Percentiles rank a stretch among this genome's conserved stretches.
phyloP scores from a whole-genome alignment of 1,140 invertebrate genomes.

The Eulimnadia texana region DNA sequence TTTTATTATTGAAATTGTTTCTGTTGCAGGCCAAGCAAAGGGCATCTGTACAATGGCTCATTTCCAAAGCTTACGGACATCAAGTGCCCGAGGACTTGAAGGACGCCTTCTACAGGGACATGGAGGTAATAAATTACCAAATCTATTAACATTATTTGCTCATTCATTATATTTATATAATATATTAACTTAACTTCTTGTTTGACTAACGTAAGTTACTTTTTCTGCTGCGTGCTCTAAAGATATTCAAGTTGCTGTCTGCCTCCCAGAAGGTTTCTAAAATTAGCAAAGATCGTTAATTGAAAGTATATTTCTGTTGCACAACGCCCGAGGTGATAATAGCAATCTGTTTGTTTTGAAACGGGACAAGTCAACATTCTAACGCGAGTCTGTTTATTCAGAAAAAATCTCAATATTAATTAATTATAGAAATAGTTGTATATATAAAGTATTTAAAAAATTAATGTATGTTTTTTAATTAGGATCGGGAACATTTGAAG shows the following conservation, averaged over 20 bases:
- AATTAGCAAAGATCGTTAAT: too few relatives aligned
- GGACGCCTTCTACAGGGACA: conserved; percentile 89
- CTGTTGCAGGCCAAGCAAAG: conserved; percentile 76
- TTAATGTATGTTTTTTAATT: conserved; percentile 17
- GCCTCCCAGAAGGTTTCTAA: too few relatives aligned
- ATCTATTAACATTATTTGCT: conserved; percentile 1
- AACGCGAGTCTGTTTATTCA: too few relatives aligned
- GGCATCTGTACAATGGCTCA: conserved; percentile 91
- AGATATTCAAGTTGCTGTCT: too few relatives aligned
- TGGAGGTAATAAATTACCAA: conserved; percentile 48
- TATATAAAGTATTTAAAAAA: too few relatives aligned
- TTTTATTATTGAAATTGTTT: not conserved
- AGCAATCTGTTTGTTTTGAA: too few relatives aligned
- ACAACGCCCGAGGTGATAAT: too few relatives aligned
- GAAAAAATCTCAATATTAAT: too few relatives aligned
- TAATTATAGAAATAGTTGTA: not conserved
- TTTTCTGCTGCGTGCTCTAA: too few relatives aligned
- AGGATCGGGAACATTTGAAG: conserved; percentile 87
- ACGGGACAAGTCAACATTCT: too few relatives aligned
- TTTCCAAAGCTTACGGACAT: conserved; percentile 92
- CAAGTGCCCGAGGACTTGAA: conserved; percentile 81
- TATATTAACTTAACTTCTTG: conserved; percentile 18
- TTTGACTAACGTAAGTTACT: too few relatives aligned
- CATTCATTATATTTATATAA: conserved; percentile 7
- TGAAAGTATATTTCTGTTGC: too few relatives aligned